Conservation (phyloP, 2,113 vertebrate genomes). For the Ammospiza caudacuta region DNA sequence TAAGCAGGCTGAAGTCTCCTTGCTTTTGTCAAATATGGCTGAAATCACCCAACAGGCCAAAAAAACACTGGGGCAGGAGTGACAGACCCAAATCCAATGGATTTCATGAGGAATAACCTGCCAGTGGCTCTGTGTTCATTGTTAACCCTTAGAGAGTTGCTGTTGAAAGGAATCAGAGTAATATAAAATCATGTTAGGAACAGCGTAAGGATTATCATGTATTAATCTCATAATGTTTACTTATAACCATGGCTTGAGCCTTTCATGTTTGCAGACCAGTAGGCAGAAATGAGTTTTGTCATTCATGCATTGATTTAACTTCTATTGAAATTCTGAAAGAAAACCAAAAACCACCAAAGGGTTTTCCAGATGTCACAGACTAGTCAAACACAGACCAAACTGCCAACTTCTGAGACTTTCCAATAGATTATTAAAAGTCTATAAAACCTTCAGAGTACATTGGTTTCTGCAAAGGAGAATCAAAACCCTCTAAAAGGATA, state of each 20-base stretch:
- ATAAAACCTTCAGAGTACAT: not conserved
- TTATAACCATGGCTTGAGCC: not conserved
- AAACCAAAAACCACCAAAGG: slow-evolving; percentile 22
- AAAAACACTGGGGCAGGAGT: not conserved
- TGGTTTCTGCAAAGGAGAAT: not conserved
- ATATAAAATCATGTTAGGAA: not conserved
- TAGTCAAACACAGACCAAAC: not conserved
- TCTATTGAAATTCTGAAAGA: not conserved
- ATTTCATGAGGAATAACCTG: not conserved
- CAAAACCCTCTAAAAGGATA: not conserved
- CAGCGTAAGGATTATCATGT: not conserved
- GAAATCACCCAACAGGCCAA: not conserved
- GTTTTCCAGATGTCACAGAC: not conserved
- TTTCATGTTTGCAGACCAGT: not conserved
- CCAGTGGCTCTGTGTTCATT: not conserved
- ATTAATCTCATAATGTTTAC: not conserved
- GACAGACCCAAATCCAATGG: not conserved
- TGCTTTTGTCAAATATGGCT: not conserved
- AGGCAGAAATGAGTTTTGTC: not conserved
- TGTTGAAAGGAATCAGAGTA: not conserved
- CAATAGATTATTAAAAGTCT: not conserved
- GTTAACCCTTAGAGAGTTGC: not conserved
- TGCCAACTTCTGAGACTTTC: not conserved
- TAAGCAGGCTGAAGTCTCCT: not conserved
- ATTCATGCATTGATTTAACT: not conserved